Conservation (phyloP, 2,113 vertebrate genomes). For the Dermatemys mawii region DNA sequence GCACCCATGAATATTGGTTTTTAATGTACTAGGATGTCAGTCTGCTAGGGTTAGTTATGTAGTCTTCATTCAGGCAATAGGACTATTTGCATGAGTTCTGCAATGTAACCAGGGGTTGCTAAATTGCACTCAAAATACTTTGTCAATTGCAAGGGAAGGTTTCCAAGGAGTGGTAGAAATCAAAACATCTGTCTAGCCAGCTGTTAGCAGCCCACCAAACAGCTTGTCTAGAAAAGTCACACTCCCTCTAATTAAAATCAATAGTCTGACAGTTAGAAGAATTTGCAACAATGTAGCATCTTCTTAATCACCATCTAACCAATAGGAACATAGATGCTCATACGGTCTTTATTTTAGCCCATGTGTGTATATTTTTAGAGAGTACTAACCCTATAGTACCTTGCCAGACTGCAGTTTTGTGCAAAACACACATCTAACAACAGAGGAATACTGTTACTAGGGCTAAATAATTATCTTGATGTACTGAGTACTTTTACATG, state of each 20-base stretch:
- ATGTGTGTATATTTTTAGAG: not conserved
- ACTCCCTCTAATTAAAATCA: not conserved
- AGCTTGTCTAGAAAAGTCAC: not conserved
- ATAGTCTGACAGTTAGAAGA: not conserved
- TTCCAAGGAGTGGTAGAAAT: not conserved
- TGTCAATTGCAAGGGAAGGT: not conserved
- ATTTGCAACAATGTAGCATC: not conserved
- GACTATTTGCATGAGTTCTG: not conserved
- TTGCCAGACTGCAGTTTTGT: rapidly evolving
- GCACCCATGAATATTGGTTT: not conserved
- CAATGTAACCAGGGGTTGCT: not conserved
- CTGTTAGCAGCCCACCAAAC: not conserved
- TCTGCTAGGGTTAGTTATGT: not conserved
- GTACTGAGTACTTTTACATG: not conserved
- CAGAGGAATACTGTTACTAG: not conserved
- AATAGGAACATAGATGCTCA: not conserved
- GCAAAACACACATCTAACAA: not conserved
- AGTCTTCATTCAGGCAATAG: not conserved
- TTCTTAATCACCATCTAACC: not conserved
- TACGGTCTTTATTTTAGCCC: not conserved
- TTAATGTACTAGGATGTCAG: not conserved
- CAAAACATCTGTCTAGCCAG: not conserved
- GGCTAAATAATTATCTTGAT: not conserved
- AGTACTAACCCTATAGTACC: not conserved
- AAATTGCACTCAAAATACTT: not conserved